Evolutionary conservation across 2,113 vertebrate species (phyloP), one percentile per base, ranked within the genome.

Genomic region (Steatornis caripensis): DNA sequence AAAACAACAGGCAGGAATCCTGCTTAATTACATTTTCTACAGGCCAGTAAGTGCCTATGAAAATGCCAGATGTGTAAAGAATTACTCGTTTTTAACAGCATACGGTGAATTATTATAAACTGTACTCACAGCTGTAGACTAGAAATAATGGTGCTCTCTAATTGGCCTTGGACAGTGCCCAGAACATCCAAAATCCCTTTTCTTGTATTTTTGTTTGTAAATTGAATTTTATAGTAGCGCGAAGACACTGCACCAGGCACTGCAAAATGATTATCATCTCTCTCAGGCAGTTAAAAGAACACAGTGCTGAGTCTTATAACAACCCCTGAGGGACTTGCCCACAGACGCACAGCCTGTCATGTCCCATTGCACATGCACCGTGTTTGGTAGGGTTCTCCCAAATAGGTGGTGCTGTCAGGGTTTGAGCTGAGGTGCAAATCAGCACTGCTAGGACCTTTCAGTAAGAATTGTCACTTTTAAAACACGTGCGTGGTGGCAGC

Each of bases 1-100:
- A 95, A 95, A 88, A 61, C 20, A 96, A 89, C 43, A 88, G 69
- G 49, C 77, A 93, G 70, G 53, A 93, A 81, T 91, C 6, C 11
- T 84, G 87, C 70, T 96, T 95, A 96, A 91, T 97, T 94, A 95
- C 51, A 87, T 96, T 95, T 97, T 84, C 48, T 80, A 68, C 51
- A 94, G 93, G 55, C 69, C 90, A 92, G 48, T 94, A 91, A 91
- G 20, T 61, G 58, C 49, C 77, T 81, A 41, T 64, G 68, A 81
- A 82, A 87, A 41, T 39, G 36, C 29, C 83, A 90, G 75, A 95
- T 75, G 51, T 79, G 65, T 53, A 84, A 95, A 85, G 58, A 83
- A 72, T 81, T 70, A 54, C n/a, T 87, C 90, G 36, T 69, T 96
- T 87, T 80, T 83, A 90, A 76, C 15, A 68, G 87, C 61, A 68